Base-by-base conservation (phyloP, 2,113 vertebrate species). In the Scopus umbretta region DNA sequence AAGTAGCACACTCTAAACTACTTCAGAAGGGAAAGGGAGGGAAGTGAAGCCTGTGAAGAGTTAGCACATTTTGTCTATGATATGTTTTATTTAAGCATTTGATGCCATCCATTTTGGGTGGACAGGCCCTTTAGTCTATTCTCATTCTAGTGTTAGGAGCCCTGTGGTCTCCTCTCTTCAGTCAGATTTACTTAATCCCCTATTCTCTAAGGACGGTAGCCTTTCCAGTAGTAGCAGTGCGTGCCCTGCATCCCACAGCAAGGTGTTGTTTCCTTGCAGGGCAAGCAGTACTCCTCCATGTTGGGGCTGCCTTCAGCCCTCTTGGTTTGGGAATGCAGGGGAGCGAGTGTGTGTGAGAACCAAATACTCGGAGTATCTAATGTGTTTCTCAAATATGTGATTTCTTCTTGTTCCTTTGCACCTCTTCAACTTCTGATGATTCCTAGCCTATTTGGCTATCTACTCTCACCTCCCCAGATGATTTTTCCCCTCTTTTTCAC, bases 331-430 rank as follows among this genome's bases (percentile, higher is more conserved):
- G 25, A 74, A 10, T 0, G 4, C 32, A 9, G 47, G 9, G 8
- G 26, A 4, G 49, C 17, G 20, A 16, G 9, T 27, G 9, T 17
- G 19, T 21, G 18, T 34, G 56, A 56, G 22, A 49, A 67, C 19
- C 19, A 16, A 40, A 18, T 34, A 4, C 45, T n/a, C 0, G 0
- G 47, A 38, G 42, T 22, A 62, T 17, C 52, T n/a, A 26, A n/a
- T 0, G 1, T 25, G 32, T 38, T 72, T 66, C 58, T 71, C 3
- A 2, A 19, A 58, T 19, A 18, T 10, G 40, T 13, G n/a, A 61
- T 55, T 75, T 45, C 43, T 53, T 71, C 43, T 53, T 71, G 40
- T 38, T 40, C 56, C 17, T 66, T 53, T 20, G n/a, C 9, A 14
- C 27, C 17, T 45, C 32, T 71, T 89, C 27, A 45, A 63, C 20